Evolutionary conservation across 2,888 invertebrate genomes (phyloP), one percentile per base, ranked within the genome.

Genomic region (Capitulum mitella): DNA sequence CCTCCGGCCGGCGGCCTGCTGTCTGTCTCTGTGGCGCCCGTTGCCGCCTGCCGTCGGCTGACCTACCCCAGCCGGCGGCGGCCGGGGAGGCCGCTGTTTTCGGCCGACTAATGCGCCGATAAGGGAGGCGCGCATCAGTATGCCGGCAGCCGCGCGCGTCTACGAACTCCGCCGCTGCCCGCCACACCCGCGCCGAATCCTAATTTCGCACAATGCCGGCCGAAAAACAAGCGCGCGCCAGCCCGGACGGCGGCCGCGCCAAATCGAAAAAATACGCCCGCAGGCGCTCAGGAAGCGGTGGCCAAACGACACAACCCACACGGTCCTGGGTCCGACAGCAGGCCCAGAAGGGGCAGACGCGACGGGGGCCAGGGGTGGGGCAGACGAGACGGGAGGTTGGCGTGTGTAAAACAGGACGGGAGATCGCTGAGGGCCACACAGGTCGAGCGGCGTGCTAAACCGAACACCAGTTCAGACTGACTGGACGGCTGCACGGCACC

Each of bases 201-300:
- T 70, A 70, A 70, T 70, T 70, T 70, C 70, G 70, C 70, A 70
- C 70, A 70, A 70, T 70, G 70, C 70, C 70, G 22, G 70, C 37
- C 70, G 37, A 37, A 70, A 70, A 70, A 70, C 70, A 70, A 37
- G 16, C 70, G 37, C 12, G 16, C 64, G 34, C 16, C 61, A 8
- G 29, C 64, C 10, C 32, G 10, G n/a, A 14, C 32, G n/a, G n/a
- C 32, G 61, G 1, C 32, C 10, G 32, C 14, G n/a, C n/a, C 16
- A 61, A 10, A 58, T 58, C 32, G 64, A 64, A 64, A 70, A 70
- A 70, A 34, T 32, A 37, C 70, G 70, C 70, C 14, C 43, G 43
- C 6, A 43, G 43, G 43, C 43, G 43, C n/a, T n/a, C n/a, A n/a
- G n/a, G n/a, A n/a, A n/a, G n/a, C n/a, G n/a, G n/a, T n/a, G n/a